These are phyloP conservation scores for Ceratitis capitata DNA, from an alignment of 1,140 invertebrate genomes.

Conservation along the genomic window DNA sequence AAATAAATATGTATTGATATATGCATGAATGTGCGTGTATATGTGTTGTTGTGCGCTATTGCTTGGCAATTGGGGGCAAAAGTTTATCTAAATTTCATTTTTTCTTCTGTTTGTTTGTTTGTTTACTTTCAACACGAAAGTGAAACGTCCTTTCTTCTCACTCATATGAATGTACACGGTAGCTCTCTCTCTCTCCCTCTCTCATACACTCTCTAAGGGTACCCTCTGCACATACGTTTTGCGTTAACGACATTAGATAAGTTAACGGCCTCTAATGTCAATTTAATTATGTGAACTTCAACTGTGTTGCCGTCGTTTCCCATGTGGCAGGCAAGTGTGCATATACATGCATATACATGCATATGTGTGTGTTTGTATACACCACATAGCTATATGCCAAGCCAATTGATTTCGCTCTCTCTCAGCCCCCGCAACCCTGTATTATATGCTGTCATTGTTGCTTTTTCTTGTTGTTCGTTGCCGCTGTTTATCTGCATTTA, in stretches of 20 bases:
- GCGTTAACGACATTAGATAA: conserved; percentile 51
- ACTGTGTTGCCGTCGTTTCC: conserved; percentile 10
- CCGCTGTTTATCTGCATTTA: no score
- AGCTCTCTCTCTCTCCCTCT: background rate
- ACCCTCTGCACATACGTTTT: conserved; percentile 44
- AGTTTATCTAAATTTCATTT: conserved; percentile 22
- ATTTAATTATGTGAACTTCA: conserved; percentile 55
- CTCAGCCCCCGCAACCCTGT: background rate
- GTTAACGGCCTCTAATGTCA: conserved; percentile 55
- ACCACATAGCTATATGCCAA: background rate
- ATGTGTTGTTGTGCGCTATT: background rate
- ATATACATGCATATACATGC: background rate
- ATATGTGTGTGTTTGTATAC: background rate
- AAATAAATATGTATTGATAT: background rate
- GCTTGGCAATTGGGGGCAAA: conserved; percentile 1
- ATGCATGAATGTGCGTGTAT: background rate
- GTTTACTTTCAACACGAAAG: background rate
- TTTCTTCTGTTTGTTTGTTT: no score
- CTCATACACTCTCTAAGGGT: background rate
- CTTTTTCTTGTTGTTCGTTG: background rate
- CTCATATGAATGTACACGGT: no score
- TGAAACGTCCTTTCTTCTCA: background rate
- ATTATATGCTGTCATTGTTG: background rate
- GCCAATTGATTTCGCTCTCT: background rate
- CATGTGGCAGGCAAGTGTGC: background rate